Evolutionary conservation across 2,113 vertebrate genomes (phyloP).

Genomic region (Tachysurus fulvidraco): DNA sequence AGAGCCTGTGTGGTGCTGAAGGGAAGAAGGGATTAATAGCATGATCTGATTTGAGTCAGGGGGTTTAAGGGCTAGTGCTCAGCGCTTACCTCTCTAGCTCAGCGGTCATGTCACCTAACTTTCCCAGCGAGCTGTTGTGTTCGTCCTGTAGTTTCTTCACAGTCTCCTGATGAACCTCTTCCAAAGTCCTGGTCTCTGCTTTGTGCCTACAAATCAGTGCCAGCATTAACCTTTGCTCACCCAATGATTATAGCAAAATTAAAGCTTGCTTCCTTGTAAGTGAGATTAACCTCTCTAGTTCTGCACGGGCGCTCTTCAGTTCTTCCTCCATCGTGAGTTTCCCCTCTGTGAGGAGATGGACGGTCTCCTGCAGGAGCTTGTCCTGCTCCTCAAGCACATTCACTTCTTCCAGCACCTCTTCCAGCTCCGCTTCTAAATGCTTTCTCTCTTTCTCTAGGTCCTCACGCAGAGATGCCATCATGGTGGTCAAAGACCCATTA

Average conservation of each 20-base stretch:
- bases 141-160: slow-evolving; percentile 71
- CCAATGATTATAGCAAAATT: not conserved
- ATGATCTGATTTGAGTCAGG: slow-evolving; percentile 13
- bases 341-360: slow-evolving; percentile 72
- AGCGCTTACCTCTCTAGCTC: slow-evolving; percentile 83
- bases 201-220: slow-evolving; percentile 64
- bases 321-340: slow-evolving; percentile 69
- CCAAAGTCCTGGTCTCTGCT: slow-evolving; percentile 66
- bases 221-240: not conserved
- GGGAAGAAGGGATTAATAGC: slow-evolving; percentile 12
- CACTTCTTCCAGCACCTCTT: slow-evolving; percentile 81
- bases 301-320: slow-evolving; percentile 66
- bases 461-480: slow-evolving; percentile 73
- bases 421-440: slow-evolving; percentile 80
- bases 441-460: slow-evolving; percentile 70
- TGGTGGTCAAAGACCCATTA: slow-evolving; percentile 70
- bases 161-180: slow-evolving; percentile 62
- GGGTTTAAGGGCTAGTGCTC: not conserved
- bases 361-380: slow-evolving; percentile 63
- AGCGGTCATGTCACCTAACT: slow-evolving; percentile 69
- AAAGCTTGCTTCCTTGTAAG: too few species aligned
- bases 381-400: slow-evolving; percentile 79
- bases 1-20: slow-evolving; percentile 65
- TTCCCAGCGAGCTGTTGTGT: slow-evolving; percentile 58
- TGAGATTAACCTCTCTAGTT: slow-evolving; percentile 74